Percentiles rank a stretch among this genome's conserved stretches.
These are phyloP conservation scores for Onychostoma macrolepis DNA, from an alignment of 2,113 vertebrate species.

Conservation along the genomic window DNA sequence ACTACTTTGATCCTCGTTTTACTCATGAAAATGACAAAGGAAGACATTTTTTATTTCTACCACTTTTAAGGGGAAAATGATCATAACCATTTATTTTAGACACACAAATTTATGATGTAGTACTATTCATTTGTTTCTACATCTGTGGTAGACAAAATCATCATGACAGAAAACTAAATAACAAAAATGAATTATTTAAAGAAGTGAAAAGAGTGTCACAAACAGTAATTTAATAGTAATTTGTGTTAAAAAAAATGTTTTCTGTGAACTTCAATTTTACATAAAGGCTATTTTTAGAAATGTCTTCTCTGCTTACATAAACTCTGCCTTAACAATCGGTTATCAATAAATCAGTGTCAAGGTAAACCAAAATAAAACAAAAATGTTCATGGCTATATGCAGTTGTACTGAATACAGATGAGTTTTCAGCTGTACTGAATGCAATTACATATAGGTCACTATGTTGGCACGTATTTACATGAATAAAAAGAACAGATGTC, in stretches of 20 bases:
- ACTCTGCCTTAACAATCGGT: not conserved
- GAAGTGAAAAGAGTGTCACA: not conserved
- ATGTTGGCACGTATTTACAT: not conserved
- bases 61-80: constrained; percentile 60
- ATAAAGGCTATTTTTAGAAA: not conserved
- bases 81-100: constrained; percentile 45
- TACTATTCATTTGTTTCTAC: not conserved
- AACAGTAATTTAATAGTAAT: not conserved
- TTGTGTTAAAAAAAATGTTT: not conserved
- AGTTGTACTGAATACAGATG: not conserved
- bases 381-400: not conserved
- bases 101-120: not conserved
- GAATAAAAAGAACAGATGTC: not conserved
- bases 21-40: constrained; percentile 65
- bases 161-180: not conserved
- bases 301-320: not conserved
- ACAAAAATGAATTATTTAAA: not conserved
- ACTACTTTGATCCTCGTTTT: constrained; percentile 75
- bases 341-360: not conserved
- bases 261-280: not conserved
- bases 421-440: not conserved
- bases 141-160: not conserved
- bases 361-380: not conserved
- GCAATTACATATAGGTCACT: not conserved
- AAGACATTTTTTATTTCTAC: constrained; percentile 53